Evolutionary conservation across 2,888 invertebrate genomes (phyloP).

Genomic region (Busseola fusca): DNA sequence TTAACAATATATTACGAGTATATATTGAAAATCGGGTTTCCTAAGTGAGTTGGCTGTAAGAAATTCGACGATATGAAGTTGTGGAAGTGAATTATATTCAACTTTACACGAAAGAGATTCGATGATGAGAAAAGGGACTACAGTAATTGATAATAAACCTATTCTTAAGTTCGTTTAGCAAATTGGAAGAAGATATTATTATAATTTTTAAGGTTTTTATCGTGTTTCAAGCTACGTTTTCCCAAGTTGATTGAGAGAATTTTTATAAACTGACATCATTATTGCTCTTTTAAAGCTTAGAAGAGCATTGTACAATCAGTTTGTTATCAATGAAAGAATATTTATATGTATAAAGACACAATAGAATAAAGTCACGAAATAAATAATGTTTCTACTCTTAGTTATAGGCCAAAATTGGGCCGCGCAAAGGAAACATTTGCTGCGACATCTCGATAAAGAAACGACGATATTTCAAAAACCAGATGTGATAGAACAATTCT

Average conservation of each 20-base stretch:
- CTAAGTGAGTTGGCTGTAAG: background rate
- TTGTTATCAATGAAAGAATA: background rate
- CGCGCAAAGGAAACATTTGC: background rate
- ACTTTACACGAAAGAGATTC: background rate
- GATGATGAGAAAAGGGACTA: background rate
- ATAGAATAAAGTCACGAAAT: background rate
- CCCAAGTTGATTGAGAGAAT: background rate
- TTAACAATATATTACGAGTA: fast-evolving
- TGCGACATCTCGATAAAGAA: slow-evolving; percentile 6
- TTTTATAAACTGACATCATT: background rate
- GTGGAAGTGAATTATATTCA: background rate
- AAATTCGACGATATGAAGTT: background rate
- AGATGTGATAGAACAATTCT: slow-evolving; percentile 37
- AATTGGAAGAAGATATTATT: background rate
- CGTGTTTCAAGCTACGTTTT: background rate
- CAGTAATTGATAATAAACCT: background rate
- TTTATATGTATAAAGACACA: background rate
- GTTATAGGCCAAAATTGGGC: background rate
- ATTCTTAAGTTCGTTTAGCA: background rate
- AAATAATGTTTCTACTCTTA: background rate
- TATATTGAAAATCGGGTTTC: background rate
- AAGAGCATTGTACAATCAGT: background rate
- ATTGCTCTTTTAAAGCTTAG: background rate
- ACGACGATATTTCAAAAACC: slow-evolving; percentile 31
- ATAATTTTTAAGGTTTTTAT: background rate